Evolutionary conservation across 2,888 invertebrate species (phyloP).

Genomic region (Perdita meconis): DNA sequence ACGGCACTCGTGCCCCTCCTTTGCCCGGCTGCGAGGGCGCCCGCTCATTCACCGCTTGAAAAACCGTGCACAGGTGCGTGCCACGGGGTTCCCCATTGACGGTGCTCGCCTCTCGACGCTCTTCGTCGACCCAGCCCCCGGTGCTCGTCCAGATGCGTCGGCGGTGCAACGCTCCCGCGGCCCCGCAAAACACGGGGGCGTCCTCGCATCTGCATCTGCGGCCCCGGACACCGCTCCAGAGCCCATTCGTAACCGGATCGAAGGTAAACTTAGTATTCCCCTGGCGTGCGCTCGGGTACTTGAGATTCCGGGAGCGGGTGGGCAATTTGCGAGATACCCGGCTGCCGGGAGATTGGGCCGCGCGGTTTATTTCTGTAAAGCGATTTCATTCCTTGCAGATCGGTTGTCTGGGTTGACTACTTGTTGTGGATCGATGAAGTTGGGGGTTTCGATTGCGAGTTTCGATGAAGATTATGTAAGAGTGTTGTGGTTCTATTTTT

Average conservation of each 20-base stretch:
- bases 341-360: neutral
- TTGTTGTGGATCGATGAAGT: too few relatives aligned
- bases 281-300: constrained; percentile 37
- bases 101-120: constrained; percentile 32
- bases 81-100: constrained; percentile 65
- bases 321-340: constrained; percentile 44
- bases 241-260: constrained; percentile 50
- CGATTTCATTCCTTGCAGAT: neutral
- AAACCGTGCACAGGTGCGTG: constrained; percentile 74
- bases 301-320: constrained; percentile 41
- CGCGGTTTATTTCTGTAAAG: neutral
- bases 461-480: too few relatives aligned
- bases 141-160: constrained; percentile 64
- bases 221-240: constrained; percentile 26
- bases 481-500: too few relatives aligned
- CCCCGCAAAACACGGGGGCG: constrained; percentile 59
- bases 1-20: constrained; percentile 51
- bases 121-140: constrained; percentile 18
- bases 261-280: constrained; percentile 55
- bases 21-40: constrained; percentile 44
- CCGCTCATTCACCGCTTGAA: constrained; percentile 65
- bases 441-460: too few relatives aligned
- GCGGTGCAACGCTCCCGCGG: constrained; percentile 60
- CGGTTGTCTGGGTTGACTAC: too few relatives aligned
- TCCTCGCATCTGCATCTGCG: constrained; percentile 50